Evolutionary conservation across 2,888 invertebrate species (phyloP), one percentile per base, ranked within the genome.

Genomic region (Argyra leucocephala): DNA sequence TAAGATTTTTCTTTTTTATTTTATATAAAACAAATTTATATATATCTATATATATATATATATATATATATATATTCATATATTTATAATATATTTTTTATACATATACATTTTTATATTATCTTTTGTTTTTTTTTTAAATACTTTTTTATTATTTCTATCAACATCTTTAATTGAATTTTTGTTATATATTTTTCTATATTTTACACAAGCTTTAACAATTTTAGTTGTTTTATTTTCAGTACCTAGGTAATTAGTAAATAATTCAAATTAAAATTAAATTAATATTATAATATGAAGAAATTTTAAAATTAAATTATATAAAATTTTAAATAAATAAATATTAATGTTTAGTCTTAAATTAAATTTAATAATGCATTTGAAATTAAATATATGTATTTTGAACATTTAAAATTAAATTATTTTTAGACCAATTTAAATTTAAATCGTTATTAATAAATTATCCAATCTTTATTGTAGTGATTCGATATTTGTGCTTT

Each of bases 11-110:
- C n/a, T n/a, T n/a, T 12, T 31, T 48, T 48, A 48, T 48, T 48
- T 48, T 48, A 48, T 48, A 48, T 48, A 48, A 48, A 48, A 48
- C 48, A 48, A 48, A 18, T 48, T 31, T 48, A 48, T 48, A 48
- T 48, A 48, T 48, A 48, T 48, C 12, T 48, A 18, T 18, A 48
- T 48, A 18, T 12, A 37, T 37, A 37, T 37, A 37, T 37, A 3
- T 37, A 48, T 48, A 48, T 48, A 48, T 48, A 18, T n/a, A 48
- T 48, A 48, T 48, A 48, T 48, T 1, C 5, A 48, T 48, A 48
- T 48, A 48, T 31, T 7, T 31, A 31, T n/a, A 31, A 31, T 48
- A 48, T 48, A 18, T 48, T 48, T 48, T 15, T 12, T 48, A 48
- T 48, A 48, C 5, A 18, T 48, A 3, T 48, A 48, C 18, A 48